Percentiles rank a stretch among this genome's conserved stretches.
phyloP scores from a whole-genome alignment of 2,888 invertebrate genomes.

The Amphipyra berbera region DNA sequence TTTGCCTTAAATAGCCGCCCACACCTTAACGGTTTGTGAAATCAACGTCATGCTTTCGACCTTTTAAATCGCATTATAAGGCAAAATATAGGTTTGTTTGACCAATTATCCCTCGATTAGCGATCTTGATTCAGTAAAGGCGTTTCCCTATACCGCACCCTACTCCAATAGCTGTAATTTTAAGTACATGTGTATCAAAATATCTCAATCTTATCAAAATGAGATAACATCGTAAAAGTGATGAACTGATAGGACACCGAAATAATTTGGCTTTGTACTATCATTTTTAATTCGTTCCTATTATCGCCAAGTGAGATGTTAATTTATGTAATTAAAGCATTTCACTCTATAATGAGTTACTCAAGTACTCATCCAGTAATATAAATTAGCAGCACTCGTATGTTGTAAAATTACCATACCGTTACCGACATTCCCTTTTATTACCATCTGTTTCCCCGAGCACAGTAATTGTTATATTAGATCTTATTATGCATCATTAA shows the following conservation, averaged over 20 bases:
- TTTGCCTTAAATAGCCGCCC: conserved; percentile 22
- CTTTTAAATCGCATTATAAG: conserved; percentile 59
- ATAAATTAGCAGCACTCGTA: conserved; percentile 3
- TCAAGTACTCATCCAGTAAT: neutral
- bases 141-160: conserved; percentile 51
- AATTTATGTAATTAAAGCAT: neutral
- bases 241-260: conserved; percentile 7
- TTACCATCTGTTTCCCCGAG: conserved; percentile 13
- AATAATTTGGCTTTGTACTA: conserved; percentile 13
- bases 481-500: conserved; percentile 56
- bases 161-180: conserved; percentile 18
- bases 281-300: conserved; percentile 13
- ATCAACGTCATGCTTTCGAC: conserved; percentile 41
- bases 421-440: conserved; percentile 23
- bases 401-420: conserved; percentile 8
- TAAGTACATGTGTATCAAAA: conserved; percentile 7
- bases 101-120: conserved; percentile 51
- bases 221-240: conserved; percentile 23
- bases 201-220: conserved; percentile 33
- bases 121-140: conserved; percentile 52
- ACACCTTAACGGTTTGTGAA: conserved; percentile 43
- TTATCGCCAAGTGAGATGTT: neutral
- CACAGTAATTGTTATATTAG: conserved; percentile 39
- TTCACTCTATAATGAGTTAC: neutral
- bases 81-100: conserved; percentile 44